A percentile compares a stretch with the other conserved stretches of the same genome.
Evolutionary conservation across 2,113 vertebrate genomes (phyloP).

Genomic region (Cavia aperea): DNA sequence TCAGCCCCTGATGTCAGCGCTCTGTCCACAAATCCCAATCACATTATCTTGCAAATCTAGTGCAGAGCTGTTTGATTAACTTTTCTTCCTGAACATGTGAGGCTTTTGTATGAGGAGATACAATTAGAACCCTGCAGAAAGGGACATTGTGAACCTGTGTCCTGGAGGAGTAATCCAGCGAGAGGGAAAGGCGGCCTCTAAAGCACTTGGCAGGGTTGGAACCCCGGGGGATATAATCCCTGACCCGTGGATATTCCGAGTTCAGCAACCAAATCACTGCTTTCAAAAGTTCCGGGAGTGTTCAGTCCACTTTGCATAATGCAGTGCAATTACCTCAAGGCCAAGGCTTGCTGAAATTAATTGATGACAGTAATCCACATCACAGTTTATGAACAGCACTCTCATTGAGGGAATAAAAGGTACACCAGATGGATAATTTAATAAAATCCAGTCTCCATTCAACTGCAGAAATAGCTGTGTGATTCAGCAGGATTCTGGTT

Average conservation of each 20-base stretch:
- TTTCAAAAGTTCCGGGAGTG: background rate
- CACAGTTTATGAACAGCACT: background rate
- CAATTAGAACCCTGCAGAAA: background rate
- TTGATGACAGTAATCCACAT: background rate
- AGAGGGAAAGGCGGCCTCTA: background rate
- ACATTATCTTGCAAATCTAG: background rate
- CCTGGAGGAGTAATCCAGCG: background rate
- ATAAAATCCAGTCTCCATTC: constrained; percentile 11
- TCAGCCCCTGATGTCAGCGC: background rate
- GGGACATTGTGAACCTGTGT: background rate
- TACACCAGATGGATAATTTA: constrained; percentile 9
- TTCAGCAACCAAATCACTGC: background rate
- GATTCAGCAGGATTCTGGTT: background rate
- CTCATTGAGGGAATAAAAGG: constrained; percentile 22
- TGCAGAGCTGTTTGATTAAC: background rate
- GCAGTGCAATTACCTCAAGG: background rate
- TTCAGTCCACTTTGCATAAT: background rate
- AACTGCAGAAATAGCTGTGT: background rate
- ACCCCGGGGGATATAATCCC: background rate
- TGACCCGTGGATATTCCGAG: fast-evolving
- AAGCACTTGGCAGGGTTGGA: background rate
- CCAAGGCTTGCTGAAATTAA: background rate
- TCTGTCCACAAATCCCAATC: background rate
- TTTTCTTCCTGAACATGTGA: background rate
- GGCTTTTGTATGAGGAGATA: background rate